Base-by-base conservation (phyloP, 2,888 invertebrate genomes). In the Alcis repandata region DNA sequence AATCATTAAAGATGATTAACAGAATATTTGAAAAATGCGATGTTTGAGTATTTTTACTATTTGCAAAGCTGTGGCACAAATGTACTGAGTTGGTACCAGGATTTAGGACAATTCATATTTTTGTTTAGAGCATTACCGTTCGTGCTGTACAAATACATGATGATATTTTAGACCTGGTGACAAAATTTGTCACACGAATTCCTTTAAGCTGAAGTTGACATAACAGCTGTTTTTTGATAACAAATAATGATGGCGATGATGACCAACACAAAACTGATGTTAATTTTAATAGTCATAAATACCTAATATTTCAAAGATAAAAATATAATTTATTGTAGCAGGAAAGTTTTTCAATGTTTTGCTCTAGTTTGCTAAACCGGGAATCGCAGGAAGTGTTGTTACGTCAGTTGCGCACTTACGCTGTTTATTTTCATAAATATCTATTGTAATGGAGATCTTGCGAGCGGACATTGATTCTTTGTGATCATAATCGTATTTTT, bases 401-500 rank as follows among this genome's bases (percentile, higher is more conserved):
- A 36, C 63, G 63, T 67, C 63, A 63, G 54, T 22, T n/a, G 19
- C 48, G 58, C 60, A 63, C 59, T 60, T 63, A 58, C 38, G 51
- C 9, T 69, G 68, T 72, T 67, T 70, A 70, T 69, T 68, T 67
- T 57, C 59, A 56, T 41, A 46, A 38, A 56, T 58, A 63, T 53
- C 62, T 27, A 61, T 63, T 67, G 58, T 72, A 68, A 69, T 70
- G 68, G 63, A 68, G 58, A 43, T 69, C 58, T 62, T 61, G 59
- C 65, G 57, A 60, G 51, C 59, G 38, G 56, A 65, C 65, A 65
- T 46, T 45, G 59, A 59, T 63, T 64, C 59, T 58, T 56, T 70
- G 67, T 70, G 67, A 72, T 70, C 71, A 43, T 65, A 52, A 57
- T 59, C 63, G 64, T 62, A 59, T 59, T 72, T 58, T 60, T 61